Evolutionary conservation across 2,113 vertebrate species (phyloP), one percentile per base, ranked within the genome.

Genomic region (Propithecus coquereli): DNA sequence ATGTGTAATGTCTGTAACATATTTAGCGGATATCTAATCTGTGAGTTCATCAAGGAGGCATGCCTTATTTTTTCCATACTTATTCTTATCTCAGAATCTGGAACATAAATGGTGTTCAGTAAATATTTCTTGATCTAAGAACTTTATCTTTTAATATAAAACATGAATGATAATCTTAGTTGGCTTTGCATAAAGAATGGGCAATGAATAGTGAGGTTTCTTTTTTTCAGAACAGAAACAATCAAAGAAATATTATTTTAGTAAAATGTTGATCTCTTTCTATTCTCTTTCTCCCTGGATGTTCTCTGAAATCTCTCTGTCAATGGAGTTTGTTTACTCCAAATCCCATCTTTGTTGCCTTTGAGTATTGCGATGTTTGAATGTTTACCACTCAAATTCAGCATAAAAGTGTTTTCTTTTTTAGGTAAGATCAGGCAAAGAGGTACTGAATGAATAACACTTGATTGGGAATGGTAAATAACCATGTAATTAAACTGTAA

Each of bases 361-460:
- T 97, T 47, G 37, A 94, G 95, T 83, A 91, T 76, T 91, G 90
- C 93, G 92, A 95, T 94, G 93, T 95, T 98, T 98, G 98, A 98
- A 98, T 98, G 97, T 98, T 98, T 98, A 97, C 97, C 97, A 97
- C 97, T 98, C 98, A 97, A 96, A 98, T 97, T 94, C 97, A 96
- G 95, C 92, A 94, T 95, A 61, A 9, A 97, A 97, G 97, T 97
- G 94, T 93, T 98, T 96, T 97, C 97, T 98, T 97, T 97, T 97
- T 23, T 5, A 98, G 98, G 95, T 98, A 98, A 97, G 97, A 98
- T 97, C 95, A 98, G 98, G 98, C 97, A 98, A 94, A 97, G 96
- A 98, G 98, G 97, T 98, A 97, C 96, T 94, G 94, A 97, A 97
- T 97, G 98, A 98, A 97, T 97, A 98, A 98, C 98, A 98, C 97